These are phyloP conservation scores for Eupithecia pulchellata DNA, from an alignment of 2,888 invertebrate species.

Conservation along the genomic window DNA sequence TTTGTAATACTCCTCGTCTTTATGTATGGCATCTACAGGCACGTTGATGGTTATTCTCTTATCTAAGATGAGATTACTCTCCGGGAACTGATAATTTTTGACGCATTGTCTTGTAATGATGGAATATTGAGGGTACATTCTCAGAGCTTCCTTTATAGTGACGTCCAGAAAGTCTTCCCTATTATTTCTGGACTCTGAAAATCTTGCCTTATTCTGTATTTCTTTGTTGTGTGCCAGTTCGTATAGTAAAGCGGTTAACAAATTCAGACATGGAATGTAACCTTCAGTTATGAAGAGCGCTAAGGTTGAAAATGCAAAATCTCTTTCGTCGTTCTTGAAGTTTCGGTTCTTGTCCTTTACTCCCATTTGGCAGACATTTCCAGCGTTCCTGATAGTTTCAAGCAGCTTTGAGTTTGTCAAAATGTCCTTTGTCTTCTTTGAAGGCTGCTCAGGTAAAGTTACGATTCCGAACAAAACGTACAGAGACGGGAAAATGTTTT, in stretches of 20 bases:
- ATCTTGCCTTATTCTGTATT: slow-evolving; percentile 65
- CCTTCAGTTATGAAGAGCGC: slow-evolving; percentile 74
- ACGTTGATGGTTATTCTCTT: slow-evolving; percentile 70
- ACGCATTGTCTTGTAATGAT: slow-evolving; percentile 72
- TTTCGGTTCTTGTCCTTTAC: slow-evolving; percentile 60
- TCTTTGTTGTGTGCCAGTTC: slow-evolving; percentile 67
- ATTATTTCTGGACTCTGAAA: slow-evolving; percentile 53
- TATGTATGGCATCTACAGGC: slow-evolving; percentile 73
- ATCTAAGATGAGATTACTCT: slow-evolving; percentile 67
- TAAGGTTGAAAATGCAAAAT: slow-evolving; percentile 65
- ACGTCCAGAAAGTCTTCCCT: slow-evolving; percentile 66
- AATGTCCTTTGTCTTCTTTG: slow-evolving; percentile 54
- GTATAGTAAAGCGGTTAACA: slow-evolving; percentile 67
- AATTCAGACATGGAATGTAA: slow-evolving; percentile 69
- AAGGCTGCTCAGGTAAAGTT: slow-evolving; percentile 59
- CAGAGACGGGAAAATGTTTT: slow-evolving; percentile 75
- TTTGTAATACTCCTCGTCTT: slow-evolving; percentile 65
- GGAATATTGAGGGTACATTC: slow-evolving; percentile 75
- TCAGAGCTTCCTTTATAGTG: slow-evolving; percentile 72
- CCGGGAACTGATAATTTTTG: slow-evolving; percentile 68
- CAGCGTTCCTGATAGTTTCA: slow-evolving; percentile 60
- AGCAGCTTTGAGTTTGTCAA: slow-evolving; percentile 64
- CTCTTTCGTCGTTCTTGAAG: slow-evolving; percentile 53
- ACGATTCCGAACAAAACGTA: slow-evolving; percentile 66
- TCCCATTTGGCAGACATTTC: slow-evolving; percentile 60